Evolutionary conservation across 2,888 invertebrate species (phyloP).

Genomic region (Meloe dianella): DNA sequence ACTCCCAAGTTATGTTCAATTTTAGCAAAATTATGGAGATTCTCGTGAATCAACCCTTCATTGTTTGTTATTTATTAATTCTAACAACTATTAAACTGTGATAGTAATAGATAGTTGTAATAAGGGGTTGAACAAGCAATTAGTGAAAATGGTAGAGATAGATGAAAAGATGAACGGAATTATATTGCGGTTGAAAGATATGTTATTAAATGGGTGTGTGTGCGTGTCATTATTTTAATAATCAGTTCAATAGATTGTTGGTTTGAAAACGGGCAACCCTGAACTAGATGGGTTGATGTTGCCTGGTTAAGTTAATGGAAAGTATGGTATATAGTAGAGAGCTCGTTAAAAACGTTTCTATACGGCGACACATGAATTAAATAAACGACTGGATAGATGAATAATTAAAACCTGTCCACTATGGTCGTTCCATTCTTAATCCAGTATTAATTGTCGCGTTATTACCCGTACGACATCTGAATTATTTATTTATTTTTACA

Average conservation of each 20-base stretch:
- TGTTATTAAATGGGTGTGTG: conserved; percentile 51
- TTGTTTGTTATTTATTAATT: neutral
- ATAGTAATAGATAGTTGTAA: neutral
- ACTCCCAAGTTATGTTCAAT: neutral
- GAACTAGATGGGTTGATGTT: conserved; percentile 6
- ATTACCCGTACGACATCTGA: conserved; percentile 33
- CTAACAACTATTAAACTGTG: neutral
- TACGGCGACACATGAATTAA: conserved; percentile 46
- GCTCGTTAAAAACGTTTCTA: conserved; percentile 44
- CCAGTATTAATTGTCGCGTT: conserved; percentile 42
- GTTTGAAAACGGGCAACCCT: conserved; percentile 27
- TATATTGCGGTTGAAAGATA: conserved; percentile 38
- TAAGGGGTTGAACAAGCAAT: conserved; percentile 45
- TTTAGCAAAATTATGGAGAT: conserved; percentile 7
- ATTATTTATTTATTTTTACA: conserved; percentile 36
- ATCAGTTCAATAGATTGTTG: conserved; percentile 45
- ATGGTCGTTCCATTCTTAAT: conserved; percentile 41
- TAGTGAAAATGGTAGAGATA: conserved; percentile 45
- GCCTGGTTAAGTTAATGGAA: neutral
- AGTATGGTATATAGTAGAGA: neutral
- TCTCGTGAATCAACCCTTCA: neutral
- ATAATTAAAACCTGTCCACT: conserved; percentile 52
- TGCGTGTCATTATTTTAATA: conserved; percentile 52
- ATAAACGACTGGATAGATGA: conserved; percentile 46
- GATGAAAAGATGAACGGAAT: conserved; percentile 49